Evolutionary conservation across 2,113 vertebrate species (phyloP), one percentile per base, ranked within the genome.

Genomic region (Eupsittula cactorum): DNA sequence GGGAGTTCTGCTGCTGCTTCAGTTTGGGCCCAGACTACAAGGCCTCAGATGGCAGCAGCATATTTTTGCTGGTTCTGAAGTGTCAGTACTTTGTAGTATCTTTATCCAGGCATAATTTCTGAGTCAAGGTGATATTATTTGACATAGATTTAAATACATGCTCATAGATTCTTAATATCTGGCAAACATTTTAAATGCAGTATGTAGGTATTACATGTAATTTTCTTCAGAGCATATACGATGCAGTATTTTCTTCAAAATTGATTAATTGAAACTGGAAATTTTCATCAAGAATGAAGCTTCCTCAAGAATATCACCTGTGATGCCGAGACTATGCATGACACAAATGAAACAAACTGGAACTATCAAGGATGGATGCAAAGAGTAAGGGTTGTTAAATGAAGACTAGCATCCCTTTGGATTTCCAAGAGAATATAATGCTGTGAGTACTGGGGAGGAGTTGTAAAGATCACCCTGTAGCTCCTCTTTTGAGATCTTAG

Each of bases 231-330:
- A 21, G 25, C 8, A 6, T 63, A 69, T 41, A 64, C 6, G 24
- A 68, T 28, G 3, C 17, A 49, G 20, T 31, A 3, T 59, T 95
- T 92, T 84, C 57, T 82, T 92, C 47, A 42, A 55, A 79, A 87
- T 0, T 20, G 12, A n/a, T 71, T 63, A 18, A 13, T 18, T 42
- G 27, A 74, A 86, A 77, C 83, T 41, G 31, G 24, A 64, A 67
- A 53, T 59, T 82, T 84, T 89, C 55, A 70, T 89, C 55, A 67
- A 75, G 50, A 81, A 50, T 49, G n/a, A 9, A 81, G 31, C 19
- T 78, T 0, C 57, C 33, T n/a, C 33, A n/a, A 59, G 0, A 6
- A 25, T 86, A 3, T 70, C 19, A 25, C 13, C 10, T 70, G n/a
- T 75, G 69, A 53, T 70, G 24, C 31, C 46, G 59, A 44, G 13